Percentiles rank a stretch among this genome's conserved stretches.
Conservation (phyloP, 1,140 invertebrate genomes). For the fruit fly (Drosophila melanogaster) region Release_6_plus_ISO1_MT NT_037436.4:11303001-11303500, state of each 20-base stretch:
- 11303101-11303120: too few relatives aligned
- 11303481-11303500: constrained; percentile 65
- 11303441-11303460: constrained; percentile 65
- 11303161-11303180: not conserved
- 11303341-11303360: constrained; percentile 49
- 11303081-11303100: too few relatives aligned
- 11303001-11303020: constrained; percentile 22
- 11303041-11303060: too few relatives aligned
- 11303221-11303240: too few relatives aligned
- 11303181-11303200: too few relatives aligned
- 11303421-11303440: constrained; percentile 21
- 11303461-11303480: constrained; percentile 76
- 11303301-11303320: constrained; percentile 14
- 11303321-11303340: constrained; percentile 34
- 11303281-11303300: not conserved
- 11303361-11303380: constrained; percentile 22
- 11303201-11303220: too few relatives aligned
- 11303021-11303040: not conserved
- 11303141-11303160: too few relatives aligned
- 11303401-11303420: not conserved
- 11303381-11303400: constrained; percentile 5
- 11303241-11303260: too few relatives aligned
- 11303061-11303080: too few relatives aligned
- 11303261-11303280: too few relatives aligned
- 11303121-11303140: too few relatives aligned